Percentiles rank a stretch among this genome's conserved stretches.
phyloP scores from a whole-genome alignment of 2,797 vertebrate species.

The Bryconaethiops microstoma region DNA sequence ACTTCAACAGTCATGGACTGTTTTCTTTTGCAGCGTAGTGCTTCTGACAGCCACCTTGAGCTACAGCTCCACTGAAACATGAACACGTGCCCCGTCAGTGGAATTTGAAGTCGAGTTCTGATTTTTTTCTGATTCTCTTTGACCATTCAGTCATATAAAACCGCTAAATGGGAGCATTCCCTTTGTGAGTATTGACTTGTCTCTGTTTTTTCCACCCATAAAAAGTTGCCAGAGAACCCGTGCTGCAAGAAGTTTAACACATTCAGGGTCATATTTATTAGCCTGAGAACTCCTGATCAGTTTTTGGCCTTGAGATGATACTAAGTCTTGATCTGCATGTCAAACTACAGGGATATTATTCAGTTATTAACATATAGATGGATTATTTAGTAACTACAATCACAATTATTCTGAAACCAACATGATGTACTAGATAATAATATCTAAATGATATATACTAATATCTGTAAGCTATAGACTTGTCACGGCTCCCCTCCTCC shows the following conservation, averaged over 20 bases:
- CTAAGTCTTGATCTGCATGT: background rate
- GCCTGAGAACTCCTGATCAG: background rate
- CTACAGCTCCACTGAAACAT: constrained; percentile 4
- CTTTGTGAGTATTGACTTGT: constrained; percentile 17
- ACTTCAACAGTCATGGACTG: constrained; percentile 19
- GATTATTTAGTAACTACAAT: background rate
- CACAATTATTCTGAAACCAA: no score
- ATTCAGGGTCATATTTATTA: background rate
- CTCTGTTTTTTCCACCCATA: constrained; percentile 25
- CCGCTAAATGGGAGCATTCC: constrained; percentile 11
- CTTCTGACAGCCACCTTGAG: constrained; percentile 19
- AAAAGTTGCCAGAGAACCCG: constrained; percentile 6
- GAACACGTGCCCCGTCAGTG: background rate
- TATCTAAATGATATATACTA: no score
- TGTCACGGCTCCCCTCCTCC: no score
- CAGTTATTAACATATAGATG: background rate
- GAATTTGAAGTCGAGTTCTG: background rate
- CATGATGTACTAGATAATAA: no score
- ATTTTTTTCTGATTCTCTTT: background rate
- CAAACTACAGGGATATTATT: background rate
- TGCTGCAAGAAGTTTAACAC: constrained; percentile 1
- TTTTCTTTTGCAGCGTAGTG: constrained; percentile 2
- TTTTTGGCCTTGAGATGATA: background rate
- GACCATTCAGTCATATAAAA: constrained; percentile 7
- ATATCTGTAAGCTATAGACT: no score